Percentiles rank a stretch among this genome's conserved stretches.
Conservation (phyloP, 2,888 invertebrate genomes). For the Trissoscelio sp. region DNA sequence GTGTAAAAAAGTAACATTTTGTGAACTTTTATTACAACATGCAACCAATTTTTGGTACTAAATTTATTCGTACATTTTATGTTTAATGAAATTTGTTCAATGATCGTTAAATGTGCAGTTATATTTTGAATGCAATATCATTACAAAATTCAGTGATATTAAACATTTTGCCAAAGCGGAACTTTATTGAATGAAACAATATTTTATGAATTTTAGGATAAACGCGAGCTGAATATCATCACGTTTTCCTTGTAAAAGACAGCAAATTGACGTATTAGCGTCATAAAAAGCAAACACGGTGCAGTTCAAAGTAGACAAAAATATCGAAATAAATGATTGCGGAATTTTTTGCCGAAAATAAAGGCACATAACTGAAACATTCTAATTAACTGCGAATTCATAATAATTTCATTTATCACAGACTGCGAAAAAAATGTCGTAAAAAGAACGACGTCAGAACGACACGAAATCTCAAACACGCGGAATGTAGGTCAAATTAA, state of each 20-base stretch:
- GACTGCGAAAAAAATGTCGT: constrained; percentile 1
- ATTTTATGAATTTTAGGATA: background rate
- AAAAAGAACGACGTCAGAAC: background rate
- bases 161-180: background rate
- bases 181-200: background rate
- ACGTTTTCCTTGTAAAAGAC: background rate
- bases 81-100: too few species aligned
- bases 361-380: background rate
- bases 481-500: constrained; percentile 57
- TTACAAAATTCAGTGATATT: background rate
- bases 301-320: background rate
- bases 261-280: constrained; percentile 16
- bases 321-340: constrained; percentile 7
- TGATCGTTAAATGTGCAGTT: too few species aligned
- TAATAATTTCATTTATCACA: constrained; percentile 16
- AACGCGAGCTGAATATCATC: constrained; percentile 1
- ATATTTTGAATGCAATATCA: too few species aligned
- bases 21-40: too few species aligned
- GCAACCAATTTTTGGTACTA: too few species aligned
- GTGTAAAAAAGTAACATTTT: too few species aligned
- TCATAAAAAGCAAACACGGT: background rate
- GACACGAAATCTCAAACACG: constrained; percentile 32
- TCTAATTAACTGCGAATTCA: constrained; percentile 30
- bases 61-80: too few species aligned
- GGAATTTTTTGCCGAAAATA: background rate